Conservation (phyloP, 1,140 invertebrate species). For the Pissodes strobi region DNA sequence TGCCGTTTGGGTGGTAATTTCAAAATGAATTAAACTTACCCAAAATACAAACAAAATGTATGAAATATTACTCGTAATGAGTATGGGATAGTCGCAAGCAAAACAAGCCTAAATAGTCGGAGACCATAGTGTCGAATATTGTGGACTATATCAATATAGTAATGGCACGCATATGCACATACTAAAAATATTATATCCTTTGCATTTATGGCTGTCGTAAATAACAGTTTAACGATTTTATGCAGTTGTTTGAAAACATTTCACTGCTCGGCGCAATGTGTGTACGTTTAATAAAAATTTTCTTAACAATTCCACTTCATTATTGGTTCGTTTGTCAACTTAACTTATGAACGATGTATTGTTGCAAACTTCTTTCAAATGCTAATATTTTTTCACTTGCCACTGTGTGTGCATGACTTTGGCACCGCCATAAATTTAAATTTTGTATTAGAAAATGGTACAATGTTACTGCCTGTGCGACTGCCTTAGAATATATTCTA, state of each 20-base stretch:
- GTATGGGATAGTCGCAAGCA: neutral
- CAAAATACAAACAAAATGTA: conserved; percentile 40
- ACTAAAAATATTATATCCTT: conserved; percentile 55
- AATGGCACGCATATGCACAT: conserved; percentile 50
- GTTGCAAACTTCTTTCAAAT: conserved; percentile 7
- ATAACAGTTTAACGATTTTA: conserved; percentile 54
- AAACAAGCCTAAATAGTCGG: conserved; percentile 14
- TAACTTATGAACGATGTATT: conserved; percentile 8
- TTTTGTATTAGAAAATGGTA: neutral
- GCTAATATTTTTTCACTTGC: neutral
- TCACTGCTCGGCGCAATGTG: conserved; percentile 31
- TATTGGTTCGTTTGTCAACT: conserved; percentile 36
- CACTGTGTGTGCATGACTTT: neutral
- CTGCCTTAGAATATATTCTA: neutral
- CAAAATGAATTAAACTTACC: conserved; percentile 34
- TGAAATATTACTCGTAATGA: conserved; percentile 27
- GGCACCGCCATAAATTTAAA: neutral
- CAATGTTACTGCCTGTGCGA: neutral
- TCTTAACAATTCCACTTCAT: conserved; percentile 21
- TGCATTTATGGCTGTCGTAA: conserved; percentile 52
- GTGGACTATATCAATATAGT: conserved; percentile 37
- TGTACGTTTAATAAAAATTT: conserved; percentile 45
- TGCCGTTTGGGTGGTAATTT: conserved; percentile 19
- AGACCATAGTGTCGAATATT: conserved; percentile 25
- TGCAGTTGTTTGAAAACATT: conserved; percentile 55